Evolutionary conservation across 2,888 invertebrate species (phyloP).

Genomic region (Lepidochrysops patricia): DNA sequence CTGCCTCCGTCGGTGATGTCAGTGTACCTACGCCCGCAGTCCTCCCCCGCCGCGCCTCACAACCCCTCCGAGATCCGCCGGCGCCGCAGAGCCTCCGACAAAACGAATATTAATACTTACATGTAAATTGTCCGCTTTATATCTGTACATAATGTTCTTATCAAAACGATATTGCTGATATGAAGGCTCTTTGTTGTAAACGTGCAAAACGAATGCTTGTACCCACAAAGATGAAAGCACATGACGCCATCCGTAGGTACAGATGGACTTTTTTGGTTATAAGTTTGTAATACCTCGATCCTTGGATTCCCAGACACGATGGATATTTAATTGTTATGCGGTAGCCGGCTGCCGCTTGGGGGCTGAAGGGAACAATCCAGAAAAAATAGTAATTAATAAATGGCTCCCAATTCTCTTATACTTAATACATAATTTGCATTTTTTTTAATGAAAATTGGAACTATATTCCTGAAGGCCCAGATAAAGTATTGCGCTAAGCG

Average conservation of each 20-base stretch:
- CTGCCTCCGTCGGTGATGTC: slow-evolving; percentile 66
- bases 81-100: slow-evolving; percentile 54
- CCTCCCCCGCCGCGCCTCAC: slow-evolving; percentile 28
- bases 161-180: neutral
- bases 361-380: too few relatives aligned
- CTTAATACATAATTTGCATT: too few relatives aligned
- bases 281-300: too few relatives aligned
- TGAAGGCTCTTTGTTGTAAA: neutral
- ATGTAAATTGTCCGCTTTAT: slow-evolving; percentile 13
- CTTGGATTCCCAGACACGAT: too few relatives aligned
- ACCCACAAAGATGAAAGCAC: neutral
- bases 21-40: slow-evolving; percentile 59
- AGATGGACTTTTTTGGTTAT: neutral
- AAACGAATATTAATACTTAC: slow-evolving; percentile 26
- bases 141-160: slow-evolving; percentile 13
- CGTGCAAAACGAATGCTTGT: neutral
- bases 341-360: too few relatives aligned
- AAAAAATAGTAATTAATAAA: too few relatives aligned
- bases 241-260: neutral
- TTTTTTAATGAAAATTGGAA: neutral
- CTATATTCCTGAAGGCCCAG: neutral
- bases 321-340: too few relatives aligned
- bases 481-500: neutral
- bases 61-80: slow-evolving; percentile 23
- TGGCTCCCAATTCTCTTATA: too few relatives aligned